phyloP scores from a whole-genome alignment of 2,113 vertebrate species.

The Oceanites oceanicus region DNA sequence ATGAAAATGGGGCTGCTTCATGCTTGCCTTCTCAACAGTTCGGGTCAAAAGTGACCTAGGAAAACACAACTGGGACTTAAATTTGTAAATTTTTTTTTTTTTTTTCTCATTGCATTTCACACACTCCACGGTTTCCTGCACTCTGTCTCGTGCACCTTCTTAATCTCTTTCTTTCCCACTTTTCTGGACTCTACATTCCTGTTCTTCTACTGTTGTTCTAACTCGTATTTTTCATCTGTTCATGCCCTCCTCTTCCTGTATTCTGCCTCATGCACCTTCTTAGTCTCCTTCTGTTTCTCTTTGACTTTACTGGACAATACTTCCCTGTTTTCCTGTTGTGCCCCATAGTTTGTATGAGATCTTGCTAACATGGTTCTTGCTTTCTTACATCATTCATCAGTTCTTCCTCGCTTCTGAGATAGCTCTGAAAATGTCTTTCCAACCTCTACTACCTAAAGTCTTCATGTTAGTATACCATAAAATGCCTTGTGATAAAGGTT shows the following conservation, averaged over 20 bases:
- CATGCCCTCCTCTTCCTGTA: background rate
- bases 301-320: background rate
- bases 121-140: background rate
- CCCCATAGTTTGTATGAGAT: accelerated
- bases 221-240: background rate
- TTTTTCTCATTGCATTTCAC: background rate
- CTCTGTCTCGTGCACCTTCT: background rate
- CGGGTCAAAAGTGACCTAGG: background rate
- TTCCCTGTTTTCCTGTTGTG: background rate
- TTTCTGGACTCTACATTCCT: background rate
- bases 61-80: background rate
- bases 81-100: background rate
- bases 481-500: background rate
- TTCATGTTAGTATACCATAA: background rate
- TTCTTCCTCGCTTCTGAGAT: background rate
- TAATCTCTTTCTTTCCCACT: background rate
- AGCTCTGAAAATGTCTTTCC: background rate
- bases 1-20: background rate
- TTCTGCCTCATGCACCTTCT: background rate
- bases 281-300: background rate
- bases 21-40: background rate
- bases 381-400: background rate
- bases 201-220: background rate
- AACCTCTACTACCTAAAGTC: background rate
- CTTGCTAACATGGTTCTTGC: background rate